A percentile compares a stretch with the other conserved stretches of the same genome.
These are phyloP conservation scores for Dasypogon diadema DNA, from an alignment of 2,888 invertebrate genomes.

Conservation along the genomic window DNA sequence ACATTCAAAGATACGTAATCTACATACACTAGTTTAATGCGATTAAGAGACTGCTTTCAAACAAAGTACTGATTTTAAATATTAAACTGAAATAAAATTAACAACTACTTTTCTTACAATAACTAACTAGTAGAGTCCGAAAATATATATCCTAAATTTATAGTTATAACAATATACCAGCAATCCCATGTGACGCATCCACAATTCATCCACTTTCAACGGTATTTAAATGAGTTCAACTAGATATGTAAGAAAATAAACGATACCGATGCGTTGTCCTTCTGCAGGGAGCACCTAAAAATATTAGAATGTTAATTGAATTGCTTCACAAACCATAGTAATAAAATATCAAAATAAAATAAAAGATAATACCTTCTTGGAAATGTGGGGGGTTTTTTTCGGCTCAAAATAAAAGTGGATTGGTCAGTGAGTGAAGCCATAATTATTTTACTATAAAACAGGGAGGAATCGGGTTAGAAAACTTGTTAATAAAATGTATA, in stretches of 20 bases:
- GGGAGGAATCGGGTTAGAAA: neutral
- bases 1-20: conserved; percentile 37
- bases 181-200: conserved; percentile 2
- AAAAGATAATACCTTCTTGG: neutral
- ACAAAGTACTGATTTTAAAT: conserved; percentile 3
- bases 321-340: neutral
- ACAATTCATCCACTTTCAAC: neutral
- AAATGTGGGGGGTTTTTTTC: too few species aligned
- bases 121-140: conserved; percentile 18
- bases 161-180: conserved; percentile 14
- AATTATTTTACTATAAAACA: neutral
- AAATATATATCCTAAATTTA: neutral
- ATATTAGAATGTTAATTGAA: conserved; percentile 29
- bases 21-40: conserved; percentile 40
- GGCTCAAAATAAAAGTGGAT: too few species aligned
- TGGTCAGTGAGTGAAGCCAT: too few species aligned
- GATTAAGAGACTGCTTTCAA: conserved; percentile 35
- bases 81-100: conserved; percentile 8
- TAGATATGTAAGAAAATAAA: neutral
- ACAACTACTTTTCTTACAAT: conserved; percentile 38
- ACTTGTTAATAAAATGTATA: neutral
- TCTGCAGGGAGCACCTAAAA: conserved; percentile 32
- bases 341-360: neutral
- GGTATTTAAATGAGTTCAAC: too few species aligned
- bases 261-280: neutral